These are phyloP conservation scores for Linepithema humile DNA, from an alignment of 1,140 invertebrate genomes.

Conservation along the genomic window DNA sequence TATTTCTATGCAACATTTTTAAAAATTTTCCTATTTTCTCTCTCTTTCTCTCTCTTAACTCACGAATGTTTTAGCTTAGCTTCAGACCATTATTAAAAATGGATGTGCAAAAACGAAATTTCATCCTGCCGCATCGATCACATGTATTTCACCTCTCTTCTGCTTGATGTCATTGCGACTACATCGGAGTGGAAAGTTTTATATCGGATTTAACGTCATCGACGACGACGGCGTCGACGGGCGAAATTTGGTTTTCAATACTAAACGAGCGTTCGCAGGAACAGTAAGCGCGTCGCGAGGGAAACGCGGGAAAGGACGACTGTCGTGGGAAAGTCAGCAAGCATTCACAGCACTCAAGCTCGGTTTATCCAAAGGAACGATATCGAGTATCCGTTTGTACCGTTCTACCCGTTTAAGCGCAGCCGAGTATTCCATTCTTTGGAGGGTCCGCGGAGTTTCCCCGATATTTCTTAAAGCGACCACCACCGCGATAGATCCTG, in stretches of 20 bases:
- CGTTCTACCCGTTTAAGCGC: slow-evolving; percentile 26
- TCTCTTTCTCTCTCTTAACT: neutral
- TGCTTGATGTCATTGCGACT: slow-evolving; percentile 31
- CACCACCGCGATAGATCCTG: slow-evolving; percentile 22
- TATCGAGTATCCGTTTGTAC: slow-evolving; percentile 38
- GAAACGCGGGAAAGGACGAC: slow-evolving; percentile 19
- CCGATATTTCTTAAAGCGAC: slow-evolving; percentile 55
- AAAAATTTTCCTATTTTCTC: no score
- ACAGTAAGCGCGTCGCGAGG: neutral
- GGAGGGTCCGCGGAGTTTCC: slow-evolving; percentile 28
- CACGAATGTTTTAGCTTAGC: slow-evolving; percentile 12
- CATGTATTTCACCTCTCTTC: slow-evolving; percentile 29
- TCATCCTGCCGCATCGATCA: neutral
- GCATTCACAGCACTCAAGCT: slow-evolving; percentile 51
- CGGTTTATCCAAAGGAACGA: slow-evolving; percentile 48
- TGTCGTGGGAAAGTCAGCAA: slow-evolving; percentile 59
- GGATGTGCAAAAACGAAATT: slow-evolving; percentile 34
- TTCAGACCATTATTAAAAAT: slow-evolving; percentile 26
- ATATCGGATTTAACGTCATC: slow-evolving; percentile 45
- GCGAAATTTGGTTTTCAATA: slow-evolving; percentile 51
- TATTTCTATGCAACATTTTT: neutral
- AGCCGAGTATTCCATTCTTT: slow-evolving; percentile 45
- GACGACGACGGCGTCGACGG: neutral
- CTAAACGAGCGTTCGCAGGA: slow-evolving; percentile 9
- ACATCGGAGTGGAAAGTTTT: slow-evolving; percentile 28